Evolutionary conservation across 1,140 invertebrate species (phyloP).

Genomic region (Calephelis nemesis): DNA sequence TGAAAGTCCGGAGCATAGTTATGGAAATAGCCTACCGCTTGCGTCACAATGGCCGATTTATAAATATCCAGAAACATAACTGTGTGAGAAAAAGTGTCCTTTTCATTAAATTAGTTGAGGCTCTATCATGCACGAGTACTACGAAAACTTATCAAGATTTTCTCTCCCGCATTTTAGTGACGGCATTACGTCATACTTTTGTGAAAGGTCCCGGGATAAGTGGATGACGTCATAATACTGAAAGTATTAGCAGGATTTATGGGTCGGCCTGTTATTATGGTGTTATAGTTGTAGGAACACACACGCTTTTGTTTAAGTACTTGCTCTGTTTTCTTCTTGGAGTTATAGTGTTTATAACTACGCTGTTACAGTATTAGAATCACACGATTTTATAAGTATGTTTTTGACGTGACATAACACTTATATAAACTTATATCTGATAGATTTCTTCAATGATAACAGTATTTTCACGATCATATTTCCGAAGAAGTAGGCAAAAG

Average conservation of each 20-base stretch:
- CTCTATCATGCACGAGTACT: background rate
- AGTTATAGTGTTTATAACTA: too few relatives aligned
- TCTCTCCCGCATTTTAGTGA: background rate
- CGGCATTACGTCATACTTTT: slow-evolving; percentile 3
- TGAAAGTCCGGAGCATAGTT: too few relatives aligned
- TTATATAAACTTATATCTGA: too few relatives aligned
- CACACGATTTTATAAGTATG: too few relatives aligned
- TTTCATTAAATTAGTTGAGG: slow-evolving; percentile 7
- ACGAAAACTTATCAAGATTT: slow-evolving; percentile 5
- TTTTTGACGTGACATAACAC: too few relatives aligned
- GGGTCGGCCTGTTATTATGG: background rate
- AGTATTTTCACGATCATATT: too few relatives aligned
- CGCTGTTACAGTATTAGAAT: too few relatives aligned
- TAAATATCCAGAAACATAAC: background rate
- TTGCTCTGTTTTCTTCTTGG: too few relatives aligned
- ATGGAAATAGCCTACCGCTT: too few relatives aligned
- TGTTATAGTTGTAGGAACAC: background rate
- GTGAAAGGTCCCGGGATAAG: slow-evolving; percentile 1
- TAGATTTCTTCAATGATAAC: too few relatives aligned
- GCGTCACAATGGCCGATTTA: background rate
- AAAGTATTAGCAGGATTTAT: slow-evolving; percentile 5
- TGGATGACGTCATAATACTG: background rate
- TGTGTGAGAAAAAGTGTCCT: background rate
- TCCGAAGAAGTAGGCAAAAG: too few relatives aligned
- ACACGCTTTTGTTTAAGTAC: too few relatives aligned